Evolutionary conservation across 2,797 vertebrate genomes (phyloP).

Genomic region (Spinibarbus caldwelli): DNA sequence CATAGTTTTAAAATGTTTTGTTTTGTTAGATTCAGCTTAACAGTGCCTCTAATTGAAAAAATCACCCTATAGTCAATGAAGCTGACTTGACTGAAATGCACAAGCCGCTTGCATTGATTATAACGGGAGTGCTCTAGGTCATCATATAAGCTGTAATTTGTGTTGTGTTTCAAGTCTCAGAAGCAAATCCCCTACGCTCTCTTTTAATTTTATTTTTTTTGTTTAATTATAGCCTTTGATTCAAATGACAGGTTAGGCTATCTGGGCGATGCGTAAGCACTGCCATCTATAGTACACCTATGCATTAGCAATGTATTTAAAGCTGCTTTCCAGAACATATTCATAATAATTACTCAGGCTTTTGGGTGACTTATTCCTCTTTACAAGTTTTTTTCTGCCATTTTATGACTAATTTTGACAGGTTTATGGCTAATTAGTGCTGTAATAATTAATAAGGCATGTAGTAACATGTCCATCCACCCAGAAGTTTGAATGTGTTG

Average conservation of each 20-base stretch:
- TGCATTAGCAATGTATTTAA: slow-evolving; percentile 84
- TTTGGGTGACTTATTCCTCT: slow-evolving; percentile 11
- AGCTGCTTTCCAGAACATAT: slow-evolving; percentile 57
- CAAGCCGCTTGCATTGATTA: neutral
- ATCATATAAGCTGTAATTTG: slow-evolving; percentile 81
- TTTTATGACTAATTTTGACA: neutral
- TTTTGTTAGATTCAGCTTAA: neutral
- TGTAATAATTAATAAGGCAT: slow-evolving; percentile 10
- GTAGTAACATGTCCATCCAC: neutral
- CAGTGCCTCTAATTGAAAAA: slow-evolving; percentile 5
- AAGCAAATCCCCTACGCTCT: slow-evolving; percentile 83
- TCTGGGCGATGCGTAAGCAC: slow-evolving; percentile 92
- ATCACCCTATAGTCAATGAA: neutral
- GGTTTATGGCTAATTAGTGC: neutral
- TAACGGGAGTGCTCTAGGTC: neutral
- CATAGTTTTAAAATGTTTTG: neutral
- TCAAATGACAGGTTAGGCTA: slow-evolving; percentile 94
- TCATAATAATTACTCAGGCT: neutral
- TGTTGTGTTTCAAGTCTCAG: slow-evolving; percentile 78
- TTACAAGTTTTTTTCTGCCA: neutral
- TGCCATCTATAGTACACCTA: slow-evolving; percentile 96
- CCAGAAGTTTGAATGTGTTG: neutral
- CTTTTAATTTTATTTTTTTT: slow-evolving; percentile 92
- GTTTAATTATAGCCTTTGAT: slow-evolving; percentile 95
- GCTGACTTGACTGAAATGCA: neutral